phyloP scores from a whole-genome alignment of 2,113 vertebrate genomes.

The Blennius ocellaris region DNA sequence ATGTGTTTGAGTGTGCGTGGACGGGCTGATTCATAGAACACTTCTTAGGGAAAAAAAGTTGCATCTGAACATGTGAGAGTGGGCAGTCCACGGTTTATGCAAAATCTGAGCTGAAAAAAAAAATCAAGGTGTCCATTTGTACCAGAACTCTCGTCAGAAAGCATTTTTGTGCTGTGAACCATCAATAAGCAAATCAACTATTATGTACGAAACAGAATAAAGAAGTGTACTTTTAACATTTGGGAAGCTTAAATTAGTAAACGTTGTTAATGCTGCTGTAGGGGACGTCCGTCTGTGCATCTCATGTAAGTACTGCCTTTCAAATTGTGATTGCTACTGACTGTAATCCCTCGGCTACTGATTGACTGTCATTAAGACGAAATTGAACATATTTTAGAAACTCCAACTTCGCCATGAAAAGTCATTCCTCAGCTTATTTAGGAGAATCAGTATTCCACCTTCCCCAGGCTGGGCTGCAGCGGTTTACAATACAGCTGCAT shows the following conservation, averaged over 20 bases:
- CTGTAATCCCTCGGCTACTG: background rate
- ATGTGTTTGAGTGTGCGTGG: conserved; percentile 40
- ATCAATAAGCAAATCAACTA: background rate
- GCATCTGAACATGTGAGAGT: conserved; percentile 27
- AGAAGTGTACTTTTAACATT: background rate
- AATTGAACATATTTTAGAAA: conserved; percentile 1
- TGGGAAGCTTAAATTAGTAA: background rate
- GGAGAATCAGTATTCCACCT: background rate
- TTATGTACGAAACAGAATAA: background rate
- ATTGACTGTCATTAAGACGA: conserved; percentile 7
- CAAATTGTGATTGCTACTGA: background rate
- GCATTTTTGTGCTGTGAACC: background rate
- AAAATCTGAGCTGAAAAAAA: no score
- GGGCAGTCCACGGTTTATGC: conserved; percentile 26
- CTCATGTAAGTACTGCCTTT: background rate
- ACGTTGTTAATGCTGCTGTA: background rate
- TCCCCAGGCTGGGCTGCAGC: background rate
- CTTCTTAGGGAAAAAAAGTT: conserved; percentile 58
- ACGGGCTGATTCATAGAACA: conserved; percentile 59
- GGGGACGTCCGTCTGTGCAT: background rate
- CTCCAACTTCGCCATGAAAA: conserved; percentile 5
- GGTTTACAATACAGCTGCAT: conserved; percentile 1
- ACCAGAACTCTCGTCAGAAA: background rate
- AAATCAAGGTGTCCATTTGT: no score
- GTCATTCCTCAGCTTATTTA: conserved; percentile 5